Evolutionary conservation across 2,888 invertebrate species (phyloP), one percentile per base, ranked within the genome.

Genomic region (Drosophila subsilvestris): DNA sequence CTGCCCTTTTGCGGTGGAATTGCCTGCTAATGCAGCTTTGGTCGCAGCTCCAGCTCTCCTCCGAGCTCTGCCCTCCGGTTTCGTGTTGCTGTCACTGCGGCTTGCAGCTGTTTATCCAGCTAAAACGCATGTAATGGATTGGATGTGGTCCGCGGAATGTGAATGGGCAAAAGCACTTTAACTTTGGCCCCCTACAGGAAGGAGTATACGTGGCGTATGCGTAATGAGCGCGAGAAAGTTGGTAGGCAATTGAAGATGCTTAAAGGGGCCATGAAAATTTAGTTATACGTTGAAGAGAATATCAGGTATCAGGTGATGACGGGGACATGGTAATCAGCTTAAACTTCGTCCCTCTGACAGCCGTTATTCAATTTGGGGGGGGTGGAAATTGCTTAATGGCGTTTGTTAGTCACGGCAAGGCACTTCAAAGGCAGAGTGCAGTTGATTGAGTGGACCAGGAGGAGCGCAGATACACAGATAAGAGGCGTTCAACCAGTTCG

Each of bases 71-170:
- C 42, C 18, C 12, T 12, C 32, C 47, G 3, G 29, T 42, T 49
- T 9, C 6, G 25, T 55, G 29, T 27, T 63, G 76, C 69, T 75
- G 76, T 76, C 79, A 70, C 57, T 84, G 87, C 54, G 87, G 87
- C 62, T 58, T 32, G 25, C 44, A 50, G 45, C 70, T 79, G 75
- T 74, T 87, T 86, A 87, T 78, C 79, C 71, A 65, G 72, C 79
- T 75, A 75, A 86, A 85, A 59, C 63, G 63, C 68, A 67, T 63
- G 75, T 80, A 79, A 88, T 78, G 85, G 79, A 82, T 86, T 77
- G 48, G 54, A 25, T 25, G 22, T 3, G 1, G n/a, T 37, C 10
- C 14, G 22, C 25, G 25, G 25, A 25, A 6, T 6, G 25, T 17
- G 32, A 47, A 27, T 20, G 56, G 66, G 44, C 37, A 22, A 27